Evolutionary conservation across 2,888 invertebrate species (phyloP), one percentile per base, ranked within the genome.

Genomic region (Oeneis ivallda): DNA sequence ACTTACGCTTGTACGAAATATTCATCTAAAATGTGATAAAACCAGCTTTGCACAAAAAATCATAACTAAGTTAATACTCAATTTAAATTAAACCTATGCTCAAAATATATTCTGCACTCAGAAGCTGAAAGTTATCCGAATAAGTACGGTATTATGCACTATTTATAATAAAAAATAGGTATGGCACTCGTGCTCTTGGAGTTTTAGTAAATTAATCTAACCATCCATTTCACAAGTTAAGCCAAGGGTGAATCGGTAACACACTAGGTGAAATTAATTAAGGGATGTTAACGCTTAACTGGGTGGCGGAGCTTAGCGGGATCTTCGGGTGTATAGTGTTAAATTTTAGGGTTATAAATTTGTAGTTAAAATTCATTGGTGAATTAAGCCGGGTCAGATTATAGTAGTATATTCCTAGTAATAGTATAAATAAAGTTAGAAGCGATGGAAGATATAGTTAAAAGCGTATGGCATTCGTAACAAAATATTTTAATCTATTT

Each of bases 241-340:
- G 60, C 64, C 66, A 66, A 61, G 66, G 68, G 66, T 61, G 64
- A 68, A 60, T 58, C 63, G 62, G 63, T 66, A 64, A 66, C 68
- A 61, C 57, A 68, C 66, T 66, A 66, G 63, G 68, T 64, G 66
- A 68, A 63, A 68, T 68, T 68, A 68, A 68, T 68, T 66, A 68
- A 68, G 57, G 68, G 60, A 66, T 64, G 66, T 66, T 66, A 63
- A 68, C 66, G 66, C 63, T 66, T 53, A 61, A 64, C 57, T 61
- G 61, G 59, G 63, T 64, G 68, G 57, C 52, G 52, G 13, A 57
- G 68, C 56, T 68, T 64, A 64, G 56, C 57, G 60, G 52, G 52
- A 68, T 61, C 62, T 64, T 63, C 41, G 57, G 43, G 50, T 19
- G 34, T 39, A 26, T 26, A 61, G 62, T 62, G 54, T 62, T 62